Percentiles rank a stretch among this genome's conserved stretches.
Conservation (phyloP, 2,797 vertebrate genomes). For the Alca torda region DNA sequence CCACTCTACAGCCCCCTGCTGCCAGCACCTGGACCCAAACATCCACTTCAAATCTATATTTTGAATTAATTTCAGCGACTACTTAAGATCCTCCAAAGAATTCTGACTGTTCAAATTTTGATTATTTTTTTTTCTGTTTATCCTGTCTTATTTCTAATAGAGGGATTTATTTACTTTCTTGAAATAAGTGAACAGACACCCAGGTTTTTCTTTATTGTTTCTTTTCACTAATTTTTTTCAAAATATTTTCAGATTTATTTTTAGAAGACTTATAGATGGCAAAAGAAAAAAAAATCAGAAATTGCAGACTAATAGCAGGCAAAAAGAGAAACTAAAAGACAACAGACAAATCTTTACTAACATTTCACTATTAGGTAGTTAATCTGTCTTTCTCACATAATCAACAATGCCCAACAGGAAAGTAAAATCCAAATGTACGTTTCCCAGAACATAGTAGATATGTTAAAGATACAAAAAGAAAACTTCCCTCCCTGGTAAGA, state of each 20-base stretch:
- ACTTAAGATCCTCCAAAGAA: background rate
- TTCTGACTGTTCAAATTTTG: background rate
- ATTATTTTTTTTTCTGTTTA: background rate
- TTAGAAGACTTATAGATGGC: background rate
- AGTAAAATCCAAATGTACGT: background rate
- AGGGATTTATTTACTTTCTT: background rate
- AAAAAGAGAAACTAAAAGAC: background rate
- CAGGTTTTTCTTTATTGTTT: background rate
- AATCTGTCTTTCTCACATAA: background rate
- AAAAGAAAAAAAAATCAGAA: background rate
- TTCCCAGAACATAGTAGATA: background rate
- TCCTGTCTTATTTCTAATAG: background rate
- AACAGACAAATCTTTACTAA: background rate
- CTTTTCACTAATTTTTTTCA: background rate
- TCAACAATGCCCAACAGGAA: background rate
- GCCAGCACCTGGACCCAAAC: too few species aligned
- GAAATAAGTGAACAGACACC: background rate
- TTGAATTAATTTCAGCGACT: background rate
- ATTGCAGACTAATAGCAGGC: too few species aligned
- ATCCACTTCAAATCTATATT: background rate
- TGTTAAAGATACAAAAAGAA: too few species aligned
- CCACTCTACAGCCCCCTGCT: rapidly evolving
- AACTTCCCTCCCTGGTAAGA: too few species aligned
- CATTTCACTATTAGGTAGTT: background rate
- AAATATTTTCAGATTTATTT: background rate